phyloP scores from a whole-genome alignment of 2,888 invertebrate genomes.

The Philopedon plagiatum region DNA sequence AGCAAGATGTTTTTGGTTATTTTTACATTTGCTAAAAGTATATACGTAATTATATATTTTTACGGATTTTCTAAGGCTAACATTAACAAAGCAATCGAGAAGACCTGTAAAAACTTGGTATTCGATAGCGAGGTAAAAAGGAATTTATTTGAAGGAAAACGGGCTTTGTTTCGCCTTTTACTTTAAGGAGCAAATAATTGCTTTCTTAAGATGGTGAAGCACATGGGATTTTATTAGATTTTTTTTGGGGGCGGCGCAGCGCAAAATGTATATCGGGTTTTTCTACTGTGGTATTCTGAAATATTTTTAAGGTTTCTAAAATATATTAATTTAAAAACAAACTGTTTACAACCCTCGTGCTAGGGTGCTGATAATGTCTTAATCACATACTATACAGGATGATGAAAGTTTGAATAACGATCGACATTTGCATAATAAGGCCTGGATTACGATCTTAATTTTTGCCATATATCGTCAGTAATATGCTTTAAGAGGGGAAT shows the following conservation, averaged over 20 bases:
- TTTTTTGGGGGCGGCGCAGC: background rate
- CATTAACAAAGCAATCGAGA: slow-evolving; percentile 9
- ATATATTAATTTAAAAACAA: no score
- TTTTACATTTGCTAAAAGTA: background rate
- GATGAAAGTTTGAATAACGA: no score
- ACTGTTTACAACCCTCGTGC: no score
- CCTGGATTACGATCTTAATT: no score
- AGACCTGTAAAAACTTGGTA: slow-evolving; percentile 15
- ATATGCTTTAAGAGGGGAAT: no score
- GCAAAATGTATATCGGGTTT: background rate
- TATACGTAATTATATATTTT: background rate
- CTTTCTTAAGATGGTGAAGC: slow-evolving; percentile 7
- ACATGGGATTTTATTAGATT: slow-evolving; percentile 2
- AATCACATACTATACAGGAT: no score
- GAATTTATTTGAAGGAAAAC: background rate
- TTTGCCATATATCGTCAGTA: no score
- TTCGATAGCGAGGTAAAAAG: slow-evolving; percentile 13
- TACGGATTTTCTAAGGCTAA: background rate
- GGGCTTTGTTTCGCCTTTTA: slow-evolving; percentile 11
- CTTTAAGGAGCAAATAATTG: slow-evolving; percentile 12
- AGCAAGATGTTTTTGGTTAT: no score
- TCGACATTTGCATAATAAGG: no score
- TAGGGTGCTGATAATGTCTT: no score
- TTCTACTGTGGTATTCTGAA: background rate
- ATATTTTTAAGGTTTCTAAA: background rate